Percentiles rank a stretch among this genome's conserved stretches.
These are phyloP conservation scores for Myodes glareolus DNA, from an alignment of 2,113 vertebrate genomes.

Conservation along the genomic window DNA sequence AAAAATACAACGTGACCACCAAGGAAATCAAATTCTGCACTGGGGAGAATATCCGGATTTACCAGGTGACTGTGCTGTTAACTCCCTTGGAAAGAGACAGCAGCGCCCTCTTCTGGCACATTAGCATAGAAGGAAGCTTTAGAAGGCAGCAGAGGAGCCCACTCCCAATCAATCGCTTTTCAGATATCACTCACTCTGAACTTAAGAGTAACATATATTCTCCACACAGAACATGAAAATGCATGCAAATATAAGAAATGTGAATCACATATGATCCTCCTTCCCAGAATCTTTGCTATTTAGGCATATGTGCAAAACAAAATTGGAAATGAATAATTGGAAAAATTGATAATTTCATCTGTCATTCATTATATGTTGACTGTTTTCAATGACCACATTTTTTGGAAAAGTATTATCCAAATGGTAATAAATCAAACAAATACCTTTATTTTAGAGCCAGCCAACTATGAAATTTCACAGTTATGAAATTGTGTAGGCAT, in stretches of 20 bases:
- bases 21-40: neutral
- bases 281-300: neutral
- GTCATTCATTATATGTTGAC: neutral
- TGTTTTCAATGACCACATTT: neutral
- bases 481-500: conserved; percentile 11
- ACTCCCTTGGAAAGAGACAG: neutral
- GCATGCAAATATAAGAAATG: neutral
- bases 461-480: too few relatives aligned
- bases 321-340: neutral
- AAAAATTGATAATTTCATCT: neutral
- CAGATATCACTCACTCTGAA: neutral
- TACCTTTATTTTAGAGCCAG: conserved; percentile 45
- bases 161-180: neutral
- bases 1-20: neutral
- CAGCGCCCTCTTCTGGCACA: conserved; percentile 59
- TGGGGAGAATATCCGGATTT: neutral
- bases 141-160: neutral
- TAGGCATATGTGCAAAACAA: neutral
- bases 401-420: conserved; percentile 1
- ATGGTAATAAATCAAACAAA: neutral
- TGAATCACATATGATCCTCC: neutral
- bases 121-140: neutral
- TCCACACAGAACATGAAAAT: neutral
- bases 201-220: neutral
- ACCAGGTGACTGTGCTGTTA: neutral